These are phyloP conservation scores for Lithophane ornitopus DNA, from an alignment of 2,888 invertebrate species.

Conservation along the genomic window DNA sequence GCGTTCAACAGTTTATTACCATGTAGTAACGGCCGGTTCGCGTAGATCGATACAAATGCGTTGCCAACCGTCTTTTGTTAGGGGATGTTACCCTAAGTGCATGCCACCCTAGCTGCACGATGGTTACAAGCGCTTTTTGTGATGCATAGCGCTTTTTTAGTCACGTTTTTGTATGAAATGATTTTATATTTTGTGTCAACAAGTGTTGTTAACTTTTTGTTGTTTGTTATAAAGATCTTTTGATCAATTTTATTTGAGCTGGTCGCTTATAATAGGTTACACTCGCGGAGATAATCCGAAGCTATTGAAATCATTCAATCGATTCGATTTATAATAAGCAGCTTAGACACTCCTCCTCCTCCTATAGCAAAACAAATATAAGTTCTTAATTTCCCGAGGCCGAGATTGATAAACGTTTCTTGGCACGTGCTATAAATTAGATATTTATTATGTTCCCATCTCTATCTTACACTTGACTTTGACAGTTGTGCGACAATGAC, in stretches of 20 bases:
- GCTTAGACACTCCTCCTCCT: neutral
- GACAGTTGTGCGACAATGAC: too few species aligned
- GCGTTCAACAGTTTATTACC: constrained; percentile 58
- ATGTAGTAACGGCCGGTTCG: constrained; percentile 62
- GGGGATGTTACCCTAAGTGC: constrained; percentile 79
- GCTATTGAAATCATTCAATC: neutral
- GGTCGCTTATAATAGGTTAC: neutral
- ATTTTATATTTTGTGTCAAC: constrained; percentile 25
- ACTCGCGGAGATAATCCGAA: neutral
- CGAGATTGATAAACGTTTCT: too few species aligned
- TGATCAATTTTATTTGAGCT: neutral
- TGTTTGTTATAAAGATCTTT: neutral
- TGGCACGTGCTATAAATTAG: neutral
- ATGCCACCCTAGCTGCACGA: constrained; percentile 73
- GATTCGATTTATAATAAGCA: too few species aligned
- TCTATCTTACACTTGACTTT: too few species aligned
- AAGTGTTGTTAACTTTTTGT: constrained; percentile 1
- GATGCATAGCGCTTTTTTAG: constrained; percentile 68
- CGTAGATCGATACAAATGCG: constrained; percentile 83
- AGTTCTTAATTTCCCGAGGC: neutral
- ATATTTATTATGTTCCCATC: neutral
- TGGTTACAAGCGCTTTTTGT: constrained; percentile 72
- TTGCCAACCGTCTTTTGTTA: constrained; percentile 84
- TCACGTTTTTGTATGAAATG: constrained; percentile 53
- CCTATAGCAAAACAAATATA: too few species aligned